These are phyloP conservation scores for Peromyscus aztecus DNA, from an alignment of 2,797 vertebrate genomes.

Conservation along the genomic window DNA sequence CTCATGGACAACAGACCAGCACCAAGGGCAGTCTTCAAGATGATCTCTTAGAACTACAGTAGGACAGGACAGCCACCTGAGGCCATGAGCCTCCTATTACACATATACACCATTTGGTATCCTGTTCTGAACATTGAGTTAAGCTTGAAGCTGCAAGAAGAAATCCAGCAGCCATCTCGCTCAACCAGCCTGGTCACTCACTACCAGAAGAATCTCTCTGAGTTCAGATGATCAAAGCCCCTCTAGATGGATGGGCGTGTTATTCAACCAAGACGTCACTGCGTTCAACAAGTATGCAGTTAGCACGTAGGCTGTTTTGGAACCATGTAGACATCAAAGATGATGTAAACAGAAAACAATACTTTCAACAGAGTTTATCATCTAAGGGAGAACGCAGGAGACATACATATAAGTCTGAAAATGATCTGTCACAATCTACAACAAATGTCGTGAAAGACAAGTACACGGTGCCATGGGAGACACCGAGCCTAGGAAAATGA, in stretches of 20 bases:
- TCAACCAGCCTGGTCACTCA: neutral
- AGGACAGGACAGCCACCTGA: neutral
- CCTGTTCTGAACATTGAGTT: neutral
- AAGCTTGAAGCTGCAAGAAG: neutral
- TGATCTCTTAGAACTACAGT: neutral
- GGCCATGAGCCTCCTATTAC: neutral
- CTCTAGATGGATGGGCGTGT: neutral
- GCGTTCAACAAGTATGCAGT: conserved; percentile 11
- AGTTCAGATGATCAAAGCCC: conserved; percentile 15
- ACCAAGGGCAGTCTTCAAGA: neutral
- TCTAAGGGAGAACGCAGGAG: neutral
- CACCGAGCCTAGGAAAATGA: neutral
- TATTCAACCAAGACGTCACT: neutral
- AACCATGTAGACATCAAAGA: neutral
- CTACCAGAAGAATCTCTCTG: neutral
- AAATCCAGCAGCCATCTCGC: neutral
- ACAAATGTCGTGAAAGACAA: neutral
- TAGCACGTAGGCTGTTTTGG: neutral
- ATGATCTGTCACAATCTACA: neutral
- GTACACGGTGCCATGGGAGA: too few relatives aligned
- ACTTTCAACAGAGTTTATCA: neutral
- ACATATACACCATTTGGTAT: neutral
- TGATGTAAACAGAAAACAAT: neutral
- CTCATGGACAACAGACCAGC: neutral
- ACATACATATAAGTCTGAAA: neutral